These are phyloP conservation scores for Acipenser ruthenus DNA, from an alignment of 2,797 vertebrate species.

Conservation along the genomic window DNA sequence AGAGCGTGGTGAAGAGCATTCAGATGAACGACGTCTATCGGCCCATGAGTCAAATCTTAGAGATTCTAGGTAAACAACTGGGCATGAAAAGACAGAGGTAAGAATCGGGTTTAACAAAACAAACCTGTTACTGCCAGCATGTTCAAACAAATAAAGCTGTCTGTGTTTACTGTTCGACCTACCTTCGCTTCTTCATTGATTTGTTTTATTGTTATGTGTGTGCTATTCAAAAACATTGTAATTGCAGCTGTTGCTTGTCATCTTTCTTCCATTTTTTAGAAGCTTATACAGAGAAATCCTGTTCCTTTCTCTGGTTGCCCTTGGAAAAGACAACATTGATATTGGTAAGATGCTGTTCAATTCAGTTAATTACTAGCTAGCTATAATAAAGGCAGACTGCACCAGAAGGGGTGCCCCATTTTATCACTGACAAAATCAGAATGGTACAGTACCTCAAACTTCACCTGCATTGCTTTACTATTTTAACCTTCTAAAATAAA, in stretches of 20 bases:
- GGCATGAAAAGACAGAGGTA: constrained; percentile 86
- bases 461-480: no score
- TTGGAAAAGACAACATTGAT: constrained; percentile 94
- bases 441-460: no score
- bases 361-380: background rate
- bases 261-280: constrained; percentile 45
- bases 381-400: no score
- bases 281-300: constrained; percentile 96
- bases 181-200: background rate
- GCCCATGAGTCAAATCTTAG: constrained; percentile 90
- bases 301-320: constrained; percentile 85
- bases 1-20: constrained; percentile 85
- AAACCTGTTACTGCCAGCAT: background rate
- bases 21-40: constrained; percentile 93
- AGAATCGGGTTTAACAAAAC: constrained; percentile 21
- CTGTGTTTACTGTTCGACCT: background rate
- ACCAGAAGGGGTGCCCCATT: no score
- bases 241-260: constrained; percentile 1
- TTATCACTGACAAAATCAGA: no score
- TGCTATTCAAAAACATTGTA: background rate
- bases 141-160: background rate
- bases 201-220: background rate
- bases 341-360: constrained; percentile 70
- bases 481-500: no score
- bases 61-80: constrained; percentile 76